Percentiles rank a stretch among this genome's conserved stretches.
These are phyloP conservation scores for Meles meles DNA, from an alignment of 2,113 vertebrate genomes.

Conservation along the genomic window DNA sequence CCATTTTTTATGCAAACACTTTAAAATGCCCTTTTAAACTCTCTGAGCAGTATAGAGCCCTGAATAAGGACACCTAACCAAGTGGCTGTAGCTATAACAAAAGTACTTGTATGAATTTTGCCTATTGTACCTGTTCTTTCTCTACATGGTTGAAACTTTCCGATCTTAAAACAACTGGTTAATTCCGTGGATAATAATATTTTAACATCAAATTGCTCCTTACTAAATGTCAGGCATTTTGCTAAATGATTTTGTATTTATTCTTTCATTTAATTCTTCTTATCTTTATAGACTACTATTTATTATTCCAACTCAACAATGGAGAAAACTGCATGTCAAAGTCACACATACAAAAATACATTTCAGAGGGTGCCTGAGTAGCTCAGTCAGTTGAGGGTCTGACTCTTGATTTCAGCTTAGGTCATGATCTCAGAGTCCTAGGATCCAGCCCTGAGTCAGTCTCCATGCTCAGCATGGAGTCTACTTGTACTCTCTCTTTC, in stretches of 20 bases:
- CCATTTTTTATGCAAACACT: neutral
- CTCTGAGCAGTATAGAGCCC: neutral
- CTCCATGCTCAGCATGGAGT: neutral
- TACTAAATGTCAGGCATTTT: neutral
- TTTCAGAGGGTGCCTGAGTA: too few species aligned
- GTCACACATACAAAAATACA: neutral
- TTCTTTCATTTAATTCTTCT: neutral
- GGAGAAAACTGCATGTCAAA: neutral
- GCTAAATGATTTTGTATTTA: neutral
- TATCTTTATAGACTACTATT: neutral
- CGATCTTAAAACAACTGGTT: neutral
- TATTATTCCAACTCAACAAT: neutral
- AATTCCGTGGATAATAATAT: neutral
- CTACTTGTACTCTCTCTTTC: neutral
- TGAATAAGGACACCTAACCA: neutral
- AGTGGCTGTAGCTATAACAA: neutral
- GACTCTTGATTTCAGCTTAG: neutral
- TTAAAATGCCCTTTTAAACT: neutral
- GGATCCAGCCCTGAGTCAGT: neutral
- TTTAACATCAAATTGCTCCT: neutral
- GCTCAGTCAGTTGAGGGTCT: too few species aligned
- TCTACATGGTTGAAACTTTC: neutral
- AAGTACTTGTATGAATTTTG: neutral
- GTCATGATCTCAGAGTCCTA: neutral
- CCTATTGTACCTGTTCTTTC: neutral